Evolutionary conservation across 1,140 invertebrate species (phyloP), one percentile per base, ranked within the genome.

Genomic region (Heliothis subflexa): DNA sequence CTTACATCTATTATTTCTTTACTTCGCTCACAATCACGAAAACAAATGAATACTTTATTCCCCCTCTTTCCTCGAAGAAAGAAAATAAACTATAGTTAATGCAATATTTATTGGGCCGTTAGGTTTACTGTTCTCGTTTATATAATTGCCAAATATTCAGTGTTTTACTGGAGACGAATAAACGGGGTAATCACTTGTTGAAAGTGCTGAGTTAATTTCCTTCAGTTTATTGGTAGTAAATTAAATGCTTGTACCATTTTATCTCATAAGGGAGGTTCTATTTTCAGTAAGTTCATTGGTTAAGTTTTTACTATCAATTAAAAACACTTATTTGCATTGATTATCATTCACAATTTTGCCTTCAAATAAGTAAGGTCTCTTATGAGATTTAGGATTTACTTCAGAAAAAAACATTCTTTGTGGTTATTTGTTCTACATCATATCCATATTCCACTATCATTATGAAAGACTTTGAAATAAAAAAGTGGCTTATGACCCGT

Each of bases 91-190:
- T 12, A 25, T 21, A 66, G 40, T 62, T 62, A 47, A 66, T 66
- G 40, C 62, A 66, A 66, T 66, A 66, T 49, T 66, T 66, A 66
- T 66, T 47, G 62, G 16, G 0, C 62, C 40, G 16, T 66, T 47
- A 18, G 40, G 62, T 66, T 62, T 62, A 40, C 59, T 16, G 59
- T 40, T 16, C 14, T 2, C 33, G 62, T 66, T 66, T 40, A 66
- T 47, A 40, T 66, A 66, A 66, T 66, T 47, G 62, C 40, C 62
- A 66, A 66, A 49, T 49, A 66, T 66, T 66, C 62, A 66, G 33
- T 66, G 40, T 45, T 66, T 66, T 66, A 66, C 40, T 66, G 62
- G 47, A 40, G 40, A 47, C 18, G 62, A 66, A 9, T 66, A 28
- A 47, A 66, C 62, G 16, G 47, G 62, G 49, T 66, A 66, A 66